Base-by-base conservation (phyloP, 2,113 vertebrate genomes). In the Cebidichthys violaceus region DNA sequence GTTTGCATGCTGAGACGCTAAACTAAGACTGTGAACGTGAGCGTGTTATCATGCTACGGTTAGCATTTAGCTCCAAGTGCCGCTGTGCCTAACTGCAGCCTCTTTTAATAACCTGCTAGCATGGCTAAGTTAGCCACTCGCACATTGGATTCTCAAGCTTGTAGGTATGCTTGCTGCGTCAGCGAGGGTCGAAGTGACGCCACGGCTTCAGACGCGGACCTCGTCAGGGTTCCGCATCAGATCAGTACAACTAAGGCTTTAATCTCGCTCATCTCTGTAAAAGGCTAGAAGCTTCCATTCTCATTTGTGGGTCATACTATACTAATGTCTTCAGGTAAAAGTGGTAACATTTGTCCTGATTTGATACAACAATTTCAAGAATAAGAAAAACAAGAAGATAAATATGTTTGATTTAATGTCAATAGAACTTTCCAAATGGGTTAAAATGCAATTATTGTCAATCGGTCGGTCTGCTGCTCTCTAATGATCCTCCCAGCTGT, bases 401-500 rank as follows among this genome's bases (percentile, higher is more conserved):
- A 41, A 41, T 11, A 50, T 39, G 4, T 27, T 78, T 27, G 57
- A 33, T 83, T 74, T 54, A 4, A 74, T 29, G 41, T 75, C 2
- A 39, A 55, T 31, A 47, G 68, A 79, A 54, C 62, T 86, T 82
- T 81, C 60, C 20, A 68, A 69, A 65, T 72, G 24, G 64, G 29
- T 75, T 57, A 1, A 83, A 72, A 54, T 29, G 27, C 41, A 70
- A 41, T 88, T 77, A 65, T 27, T 85, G 55, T 72, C 14, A 35
- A 37, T 75, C 66, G 65, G 67, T 77, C 62, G 66, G 67, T 52
- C 37, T 69, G 41, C 73, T 75, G 55, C 29, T 75, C 59, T 77
- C 81, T 83, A 54, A 80, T 55, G 64, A 86, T 79, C 65, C 73
- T 84, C 70, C 54, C 60, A 77, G 88, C 77, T 80, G 71, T 88